A percentile compares a stretch with the other conserved stretches of the same genome.
Conservation (phyloP, 2,888 invertebrate genomes). For the Venustoraphidia nigricollis region DNA sequence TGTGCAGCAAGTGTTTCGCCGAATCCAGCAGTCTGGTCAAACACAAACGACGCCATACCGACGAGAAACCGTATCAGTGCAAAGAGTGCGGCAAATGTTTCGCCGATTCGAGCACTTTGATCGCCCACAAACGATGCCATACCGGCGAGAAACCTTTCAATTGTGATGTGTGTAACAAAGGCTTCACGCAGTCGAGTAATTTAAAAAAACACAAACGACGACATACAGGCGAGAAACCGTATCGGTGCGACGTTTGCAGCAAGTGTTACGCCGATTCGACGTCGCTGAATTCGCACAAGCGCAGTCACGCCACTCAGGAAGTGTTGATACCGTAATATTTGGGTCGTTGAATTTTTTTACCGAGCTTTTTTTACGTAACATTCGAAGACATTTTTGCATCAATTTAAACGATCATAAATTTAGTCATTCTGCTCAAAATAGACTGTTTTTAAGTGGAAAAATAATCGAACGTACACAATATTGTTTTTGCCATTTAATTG, state of each 20-base stretch:
- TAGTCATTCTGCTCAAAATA: too few species aligned
- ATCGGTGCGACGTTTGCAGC: slow-evolving; percentile 1
- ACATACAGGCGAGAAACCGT: slow-evolving; percentile 2
- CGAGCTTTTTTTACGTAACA: too few species aligned
- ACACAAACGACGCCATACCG: slow-evolving; percentile 1
- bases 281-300: not conserved
- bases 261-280: not conserved
- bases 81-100: not conserved
- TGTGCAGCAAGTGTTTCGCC: too few species aligned
- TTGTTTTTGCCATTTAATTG: too few species aligned
- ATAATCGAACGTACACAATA: too few species aligned
- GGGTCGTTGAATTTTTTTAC: too few species aligned
- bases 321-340: too few species aligned
- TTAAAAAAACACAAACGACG: slow-evolving; percentile 1
- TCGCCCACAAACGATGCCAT: not conserved
- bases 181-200: not conserved
- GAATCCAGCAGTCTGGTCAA: not conserved
- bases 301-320: not conserved
- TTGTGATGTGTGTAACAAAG: slow-evolving; percentile 1
- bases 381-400: too few species aligned
- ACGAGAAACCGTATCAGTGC: slow-evolving; percentile 1
- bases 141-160: not conserved
- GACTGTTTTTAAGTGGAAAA: too few species aligned
- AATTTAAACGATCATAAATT: too few species aligned
- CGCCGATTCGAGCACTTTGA: slow-evolving; percentile 1